Evolutionary conservation across 2,888 invertebrate species (phyloP).

Genomic region (Dynastes hyllus): DNA sequence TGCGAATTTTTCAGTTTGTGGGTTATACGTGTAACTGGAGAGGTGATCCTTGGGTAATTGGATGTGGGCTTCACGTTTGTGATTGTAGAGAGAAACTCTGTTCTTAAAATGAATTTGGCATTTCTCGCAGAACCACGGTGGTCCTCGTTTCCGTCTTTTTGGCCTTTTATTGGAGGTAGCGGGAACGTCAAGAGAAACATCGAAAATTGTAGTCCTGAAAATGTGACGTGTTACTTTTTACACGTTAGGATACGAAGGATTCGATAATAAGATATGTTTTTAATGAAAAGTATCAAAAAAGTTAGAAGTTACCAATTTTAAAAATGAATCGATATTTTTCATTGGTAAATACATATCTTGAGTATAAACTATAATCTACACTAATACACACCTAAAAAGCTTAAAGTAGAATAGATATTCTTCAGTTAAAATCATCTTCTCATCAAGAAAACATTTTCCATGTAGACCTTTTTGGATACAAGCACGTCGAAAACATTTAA

Average conservation of each 20-base stretch:
- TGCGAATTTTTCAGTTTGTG: conserved; percentile 52
- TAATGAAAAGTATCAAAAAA: too few species aligned
- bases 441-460: neutral
- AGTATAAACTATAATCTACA: neutral
- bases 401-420: neutral
- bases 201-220: neutral
- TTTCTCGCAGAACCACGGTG: conserved; percentile 63
- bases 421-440: too few species aligned
- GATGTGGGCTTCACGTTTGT: conserved; percentile 57
- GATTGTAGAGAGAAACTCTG: conserved; percentile 60
- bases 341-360: neutral
- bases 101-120: conserved; percentile 62
- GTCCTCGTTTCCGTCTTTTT: neutral
- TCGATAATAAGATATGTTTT: neutral
- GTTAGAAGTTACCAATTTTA: neutral
- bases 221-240: neutral
- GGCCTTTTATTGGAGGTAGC: conserved; percentile 4
- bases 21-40: conserved; percentile 59
- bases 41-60: conserved; percentile 44
- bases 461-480: conserved; percentile 1
- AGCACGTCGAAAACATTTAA: too few species aligned
- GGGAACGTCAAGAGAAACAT: neutral
- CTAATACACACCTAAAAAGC: neutral
- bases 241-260: neutral
- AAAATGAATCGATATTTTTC: neutral